Conservation (phyloP, 2,888 invertebrate genomes). For the Pemphredon lugubris region DNA sequence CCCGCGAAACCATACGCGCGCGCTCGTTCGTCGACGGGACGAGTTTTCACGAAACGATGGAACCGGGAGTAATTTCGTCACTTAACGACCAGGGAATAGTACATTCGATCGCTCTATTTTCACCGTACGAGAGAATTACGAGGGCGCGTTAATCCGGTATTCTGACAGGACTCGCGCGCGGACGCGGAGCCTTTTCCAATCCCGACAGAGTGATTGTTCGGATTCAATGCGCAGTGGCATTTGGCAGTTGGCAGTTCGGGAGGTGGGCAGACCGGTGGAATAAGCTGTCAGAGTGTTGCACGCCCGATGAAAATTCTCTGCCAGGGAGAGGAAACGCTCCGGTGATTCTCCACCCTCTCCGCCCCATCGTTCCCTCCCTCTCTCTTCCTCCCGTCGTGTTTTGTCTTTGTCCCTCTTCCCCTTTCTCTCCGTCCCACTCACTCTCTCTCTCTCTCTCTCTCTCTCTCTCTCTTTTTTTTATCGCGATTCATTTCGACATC, state of each 20-base stretch:
- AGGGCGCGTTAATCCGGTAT: constrained; percentile 70
- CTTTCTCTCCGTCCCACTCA: background rate
- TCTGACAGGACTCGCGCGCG: constrained; percentile 60
- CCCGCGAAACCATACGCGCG: too few relatives aligned
- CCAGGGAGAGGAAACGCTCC: constrained; percentile 60
- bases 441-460: constrained; percentile 4
- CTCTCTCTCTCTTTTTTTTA: constrained; percentile 31
- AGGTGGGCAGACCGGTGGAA: constrained; percentile 66
- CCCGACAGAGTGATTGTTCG: constrained; percentile 73
- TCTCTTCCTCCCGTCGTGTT: constrained; percentile 1
- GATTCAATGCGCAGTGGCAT: constrained; percentile 75
- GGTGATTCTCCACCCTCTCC: constrained; percentile 29
- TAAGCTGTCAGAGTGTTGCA: constrained; percentile 74
- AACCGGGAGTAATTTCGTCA: constrained; percentile 42
- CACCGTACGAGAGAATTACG: constrained; percentile 61
- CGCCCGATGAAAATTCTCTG: constrained; percentile 69
- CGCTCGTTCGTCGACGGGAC: background rate
- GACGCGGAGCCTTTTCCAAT: constrained; percentile 60
- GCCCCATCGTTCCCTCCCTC: constrained; percentile 20
- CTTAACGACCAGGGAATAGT: constrained; percentile 49
- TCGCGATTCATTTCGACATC: constrained; percentile 48
- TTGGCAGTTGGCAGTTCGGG: constrained; percentile 69
- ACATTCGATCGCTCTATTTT: constrained; percentile 63
- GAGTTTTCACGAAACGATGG: background rate
- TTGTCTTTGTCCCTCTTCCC: constrained; percentile 3